Evolutionary conservation across 1,140 invertebrate genomes (phyloP).

Genomic region (Zaprionus ornatus): DNA sequence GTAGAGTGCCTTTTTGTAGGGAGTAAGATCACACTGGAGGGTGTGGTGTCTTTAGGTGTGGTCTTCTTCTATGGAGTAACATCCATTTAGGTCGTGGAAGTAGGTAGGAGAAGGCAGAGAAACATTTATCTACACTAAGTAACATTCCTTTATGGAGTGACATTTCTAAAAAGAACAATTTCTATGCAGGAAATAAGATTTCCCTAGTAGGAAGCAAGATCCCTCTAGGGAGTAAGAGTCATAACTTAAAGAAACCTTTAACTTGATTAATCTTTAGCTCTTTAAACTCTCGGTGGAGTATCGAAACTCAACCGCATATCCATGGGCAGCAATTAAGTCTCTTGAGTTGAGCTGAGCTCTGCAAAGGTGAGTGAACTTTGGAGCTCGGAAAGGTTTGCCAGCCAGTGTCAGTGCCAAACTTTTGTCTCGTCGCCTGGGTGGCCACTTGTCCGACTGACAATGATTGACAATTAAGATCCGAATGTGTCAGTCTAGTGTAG

Average conservation of each 20-base stretch:
- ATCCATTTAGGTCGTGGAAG: neutral
- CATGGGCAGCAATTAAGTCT: neutral
- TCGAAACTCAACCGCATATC: too few species aligned
- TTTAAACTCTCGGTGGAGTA: neutral
- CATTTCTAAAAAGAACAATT: neutral
- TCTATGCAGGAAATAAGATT: neutral
- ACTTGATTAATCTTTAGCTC: neutral
- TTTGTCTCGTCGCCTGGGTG: conserved; percentile 34
- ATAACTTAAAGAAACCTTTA: neutral
- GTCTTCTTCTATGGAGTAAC: neutral
- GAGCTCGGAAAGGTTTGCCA: conserved; percentile 21
- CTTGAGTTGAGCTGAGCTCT: neutral
- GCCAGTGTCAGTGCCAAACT: conserved; percentile 33
- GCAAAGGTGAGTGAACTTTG: conserved; percentile 47
- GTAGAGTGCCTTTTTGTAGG: neutral
- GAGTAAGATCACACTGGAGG: too few species aligned
- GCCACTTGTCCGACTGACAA: conserved; percentile 47
- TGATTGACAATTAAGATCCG: conserved; percentile 57
- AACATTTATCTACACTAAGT: too few species aligned
- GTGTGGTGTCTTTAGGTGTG: neutral
- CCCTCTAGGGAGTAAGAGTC: neutral
- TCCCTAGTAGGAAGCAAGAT: neutral
- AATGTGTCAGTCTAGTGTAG: conserved; percentile 41
- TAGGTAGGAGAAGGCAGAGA: too few species aligned
- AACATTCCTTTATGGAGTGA: neutral